Evolutionary conservation across 2,888 invertebrate genomes (phyloP).

Genomic region (Agrochola litura): DNA sequence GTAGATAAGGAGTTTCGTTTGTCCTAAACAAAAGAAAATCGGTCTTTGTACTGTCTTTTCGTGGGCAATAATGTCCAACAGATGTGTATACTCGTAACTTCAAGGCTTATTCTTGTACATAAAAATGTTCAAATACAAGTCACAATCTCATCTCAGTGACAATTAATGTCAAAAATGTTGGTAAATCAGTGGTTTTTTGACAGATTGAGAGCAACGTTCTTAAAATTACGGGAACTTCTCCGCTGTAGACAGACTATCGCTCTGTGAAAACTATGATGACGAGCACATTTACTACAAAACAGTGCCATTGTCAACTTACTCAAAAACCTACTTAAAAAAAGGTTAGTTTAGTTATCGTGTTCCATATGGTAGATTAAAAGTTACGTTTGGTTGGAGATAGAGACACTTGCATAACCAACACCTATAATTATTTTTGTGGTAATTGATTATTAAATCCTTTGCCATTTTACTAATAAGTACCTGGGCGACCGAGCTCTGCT

Average conservation of each 20-base stretch:
- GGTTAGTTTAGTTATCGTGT: background rate
- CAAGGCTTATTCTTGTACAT: background rate
- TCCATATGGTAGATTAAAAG: background rate
- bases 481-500: no score
- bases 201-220: background rate
- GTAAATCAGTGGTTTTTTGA: background rate
- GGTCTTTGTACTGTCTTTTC: background rate
- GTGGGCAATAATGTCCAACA: background rate
- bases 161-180: background rate
- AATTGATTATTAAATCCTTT: no score
- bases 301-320: background rate
- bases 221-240: background rate
- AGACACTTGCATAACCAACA: no score
- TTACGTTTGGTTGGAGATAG: background rate
- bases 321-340: background rate
- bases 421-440: no score
- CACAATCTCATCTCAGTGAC: background rate
- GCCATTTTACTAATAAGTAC: no score
- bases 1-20: conserved; percentile 21
- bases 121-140: background rate
- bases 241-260: background rate
- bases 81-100: background rate
- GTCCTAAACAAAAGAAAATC: background rate
- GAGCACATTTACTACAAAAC: background rate
- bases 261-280: background rate